Percentiles rank a stretch among this genome's conserved stretches.
Evolutionary conservation across 1,140 invertebrate species (phyloP).

Genomic region (Littorina saxatilis): DNA sequence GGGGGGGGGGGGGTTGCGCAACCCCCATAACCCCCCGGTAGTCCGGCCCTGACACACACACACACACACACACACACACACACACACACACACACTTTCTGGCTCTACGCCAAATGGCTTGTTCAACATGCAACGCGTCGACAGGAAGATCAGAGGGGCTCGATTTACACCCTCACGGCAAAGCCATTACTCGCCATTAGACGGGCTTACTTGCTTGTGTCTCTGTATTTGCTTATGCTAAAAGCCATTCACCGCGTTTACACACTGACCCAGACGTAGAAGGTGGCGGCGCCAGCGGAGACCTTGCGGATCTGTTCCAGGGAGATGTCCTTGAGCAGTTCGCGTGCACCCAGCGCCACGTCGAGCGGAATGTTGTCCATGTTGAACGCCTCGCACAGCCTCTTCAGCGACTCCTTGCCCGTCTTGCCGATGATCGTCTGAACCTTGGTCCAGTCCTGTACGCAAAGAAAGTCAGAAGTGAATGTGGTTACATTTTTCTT

Average conservation of each 20-base stretch:
- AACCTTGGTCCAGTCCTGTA: slow-evolving; percentile 63
- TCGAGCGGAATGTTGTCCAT: slow-evolving; percentile 59
- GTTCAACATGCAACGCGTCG: no score
- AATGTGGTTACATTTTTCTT: no score
- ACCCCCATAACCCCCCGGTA: no score
- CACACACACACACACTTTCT: no score
- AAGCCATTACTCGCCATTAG: no score
- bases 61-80: neutral
- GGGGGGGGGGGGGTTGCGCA: no score
- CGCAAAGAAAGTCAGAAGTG: no score
- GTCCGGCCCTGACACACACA: neutral
- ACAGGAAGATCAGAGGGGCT: neutral
- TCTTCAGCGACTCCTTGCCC: slow-evolving; percentile 65
- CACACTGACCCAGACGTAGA: slow-evolving; percentile 68
- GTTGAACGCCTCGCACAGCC: slow-evolving; percentile 56
- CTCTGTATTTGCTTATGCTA: no score
- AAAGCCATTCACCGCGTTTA: no score
- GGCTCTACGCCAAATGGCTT: neutral
- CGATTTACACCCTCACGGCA: no score
- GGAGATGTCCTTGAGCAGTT: slow-evolving; percentile 58
- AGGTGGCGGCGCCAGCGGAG: slow-evolving; percentile 67
- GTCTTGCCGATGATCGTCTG: slow-evolving; percentile 57
- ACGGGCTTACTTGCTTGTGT: no score
- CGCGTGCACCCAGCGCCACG: slow-evolving; percentile 59
- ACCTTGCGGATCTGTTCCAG: slow-evolving; percentile 64